Evolutionary conservation across 1,140 invertebrate genomes (phyloP).

Genomic region (Drosophila arawakana): DNA sequence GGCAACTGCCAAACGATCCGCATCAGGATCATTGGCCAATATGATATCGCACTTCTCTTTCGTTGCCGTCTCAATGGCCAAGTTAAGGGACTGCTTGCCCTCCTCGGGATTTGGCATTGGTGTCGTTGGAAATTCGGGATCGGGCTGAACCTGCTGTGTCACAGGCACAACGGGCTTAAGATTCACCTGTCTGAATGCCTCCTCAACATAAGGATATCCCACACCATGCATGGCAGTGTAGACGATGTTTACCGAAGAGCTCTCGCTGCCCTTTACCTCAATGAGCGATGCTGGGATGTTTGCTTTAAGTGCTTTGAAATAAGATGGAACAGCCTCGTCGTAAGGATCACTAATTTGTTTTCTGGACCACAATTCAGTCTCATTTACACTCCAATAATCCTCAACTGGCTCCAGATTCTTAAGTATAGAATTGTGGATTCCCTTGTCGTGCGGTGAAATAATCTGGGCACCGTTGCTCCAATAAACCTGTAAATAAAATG

Average conservation of each 20-base stretch:
- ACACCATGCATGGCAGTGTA: conserved; percentile 99
- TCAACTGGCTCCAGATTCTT: conserved; percentile 88
- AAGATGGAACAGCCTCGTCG: conserved; percentile 45
- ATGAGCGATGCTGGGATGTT: conserved; percentile 37
- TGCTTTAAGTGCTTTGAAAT: conserved; percentile 39
- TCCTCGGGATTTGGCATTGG: conserved; percentile 99
- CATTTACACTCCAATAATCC: conserved; percentile 61
- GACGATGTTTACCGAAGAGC: conserved; percentile 56
- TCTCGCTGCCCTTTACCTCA: conserved; percentile 25
- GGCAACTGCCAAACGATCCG: conserved; percentile 97
- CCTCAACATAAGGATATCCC: conserved; percentile 91
- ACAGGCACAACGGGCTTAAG: conserved; percentile 93
- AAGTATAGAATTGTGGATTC: conserved; percentile 93
- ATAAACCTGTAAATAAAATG: conserved; percentile 87
- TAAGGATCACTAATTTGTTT: conserved; percentile 50
- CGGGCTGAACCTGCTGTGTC: conserved; percentile 92
- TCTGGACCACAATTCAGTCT: conserved; percentile 28
- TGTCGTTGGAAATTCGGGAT: conserved; percentile 97
- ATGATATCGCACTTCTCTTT: conserved; percentile 90
- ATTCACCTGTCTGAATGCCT: conserved; percentile 91
- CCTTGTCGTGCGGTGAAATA: conserved; percentile 95
- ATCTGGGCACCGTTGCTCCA: conserved; percentile 99
- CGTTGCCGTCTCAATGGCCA: conserved; percentile 94
- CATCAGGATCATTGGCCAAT: conserved; percentile 99
- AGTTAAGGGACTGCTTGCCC: conserved; percentile 93